Evolutionary conservation across 2,113 vertebrate species (phyloP).

Genomic region (Poeciliopsis turrubarensis): DNA sequence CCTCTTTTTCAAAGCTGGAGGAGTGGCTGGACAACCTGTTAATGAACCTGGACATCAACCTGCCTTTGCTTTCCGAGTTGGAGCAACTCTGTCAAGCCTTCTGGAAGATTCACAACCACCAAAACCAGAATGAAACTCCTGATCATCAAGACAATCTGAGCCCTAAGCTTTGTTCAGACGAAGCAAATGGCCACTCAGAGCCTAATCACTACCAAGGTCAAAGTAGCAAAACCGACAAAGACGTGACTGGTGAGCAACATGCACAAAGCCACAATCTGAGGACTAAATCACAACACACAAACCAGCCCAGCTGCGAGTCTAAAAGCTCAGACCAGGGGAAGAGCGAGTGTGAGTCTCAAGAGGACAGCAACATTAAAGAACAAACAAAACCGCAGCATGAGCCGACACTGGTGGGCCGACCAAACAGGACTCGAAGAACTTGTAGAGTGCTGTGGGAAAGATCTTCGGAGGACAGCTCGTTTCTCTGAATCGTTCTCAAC

Average conservation of each 20-base stretch:
- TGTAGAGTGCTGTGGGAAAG: slow-evolving; percentile 61
- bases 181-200: slow-evolving; percentile 11
- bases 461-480: slow-evolving; percentile 53
- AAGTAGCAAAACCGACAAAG: background rate
- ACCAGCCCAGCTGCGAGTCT: slow-evolving; percentile 10
- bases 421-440: slow-evolving; percentile 20
- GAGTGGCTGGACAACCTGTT: slow-evolving; percentile 89
- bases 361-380: slow-evolving; percentile 16
- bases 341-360: slow-evolving; percentile 11
- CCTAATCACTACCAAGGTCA: background rate
- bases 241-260: slow-evolving; percentile 12
- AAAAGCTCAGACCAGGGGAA: slow-evolving; percentile 2
- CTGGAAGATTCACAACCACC: slow-evolving; percentile 79
- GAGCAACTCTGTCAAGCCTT: slow-evolving; percentile 86
- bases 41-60: slow-evolving; percentile 89
- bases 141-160: background rate
- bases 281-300: slow-evolving; percentile 28
- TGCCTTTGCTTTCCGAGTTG: slow-evolving; percentile 88
- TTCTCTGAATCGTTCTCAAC: slow-evolving; percentile 38
- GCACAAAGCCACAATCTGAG: background rate
- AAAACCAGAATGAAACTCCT: slow-evolving; percentile 49
- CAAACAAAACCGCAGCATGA: slow-evolving; percentile 9
- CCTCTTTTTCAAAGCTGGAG: slow-evolving; percentile 88
- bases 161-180: background rate
- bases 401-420: background rate